These are phyloP conservation scores for Sakesphorus luctuosus DNA, from an alignment of 2,113 vertebrate species.

Conservation along the genomic window DNA sequence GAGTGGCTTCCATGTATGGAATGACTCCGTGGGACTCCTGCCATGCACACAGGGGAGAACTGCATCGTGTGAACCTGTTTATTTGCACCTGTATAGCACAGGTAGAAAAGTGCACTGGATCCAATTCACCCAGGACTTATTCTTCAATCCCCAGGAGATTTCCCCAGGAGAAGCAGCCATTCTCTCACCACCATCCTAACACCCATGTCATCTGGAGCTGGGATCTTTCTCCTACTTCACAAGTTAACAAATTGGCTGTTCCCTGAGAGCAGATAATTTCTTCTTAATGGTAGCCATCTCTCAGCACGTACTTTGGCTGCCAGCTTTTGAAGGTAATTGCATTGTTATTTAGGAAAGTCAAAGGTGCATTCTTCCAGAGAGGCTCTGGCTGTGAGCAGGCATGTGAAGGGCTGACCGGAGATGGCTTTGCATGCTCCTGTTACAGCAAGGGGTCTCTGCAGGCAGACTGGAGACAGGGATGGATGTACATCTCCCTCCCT, in stretches of 20 bases:
- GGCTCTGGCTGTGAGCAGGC: conserved; percentile 14
- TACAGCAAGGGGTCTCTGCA: conserved; percentile 45
- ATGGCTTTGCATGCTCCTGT: background rate
- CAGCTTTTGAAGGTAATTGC: conserved; percentile 72
- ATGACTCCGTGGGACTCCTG: fast-evolving
- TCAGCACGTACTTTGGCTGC: conserved; percentile 68
- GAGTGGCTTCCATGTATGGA: fast-evolving
- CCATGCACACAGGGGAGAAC: background rate
- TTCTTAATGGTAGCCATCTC: conserved; percentile 72
- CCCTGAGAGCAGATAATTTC: conserved; percentile 68
- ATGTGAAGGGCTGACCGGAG: background rate
- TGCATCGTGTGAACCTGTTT: background rate
- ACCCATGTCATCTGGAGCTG: background rate
- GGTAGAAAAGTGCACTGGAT: background rate
- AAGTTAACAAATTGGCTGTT: conserved; percentile 62
- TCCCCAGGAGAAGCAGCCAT: background rate
- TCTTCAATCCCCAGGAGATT: background rate
- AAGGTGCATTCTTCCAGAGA: conserved; percentile 67
- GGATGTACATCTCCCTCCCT: background rate
- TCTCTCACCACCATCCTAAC: background rate
- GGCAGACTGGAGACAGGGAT: conserved; percentile 22
- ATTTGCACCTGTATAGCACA: background rate
- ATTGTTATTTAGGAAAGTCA: conserved; percentile 73
- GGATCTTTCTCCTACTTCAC: conserved; percentile 28
- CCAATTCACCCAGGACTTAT: background rate